Conservation (phyloP, 2,888 invertebrate species). For the Cremastinae sp. region DNA sequence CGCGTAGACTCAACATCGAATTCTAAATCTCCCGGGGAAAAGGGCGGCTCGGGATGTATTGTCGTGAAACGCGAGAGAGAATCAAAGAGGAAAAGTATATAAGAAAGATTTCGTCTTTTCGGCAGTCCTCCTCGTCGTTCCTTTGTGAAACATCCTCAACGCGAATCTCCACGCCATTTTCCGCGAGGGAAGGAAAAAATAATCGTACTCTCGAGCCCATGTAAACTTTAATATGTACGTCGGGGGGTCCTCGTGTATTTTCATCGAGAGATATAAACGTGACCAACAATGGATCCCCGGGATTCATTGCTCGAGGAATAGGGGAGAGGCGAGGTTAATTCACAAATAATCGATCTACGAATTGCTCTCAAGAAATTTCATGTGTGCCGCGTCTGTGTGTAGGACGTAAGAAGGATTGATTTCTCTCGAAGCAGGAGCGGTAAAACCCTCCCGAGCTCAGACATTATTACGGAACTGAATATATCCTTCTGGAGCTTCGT, state of each 20-base stretch:
- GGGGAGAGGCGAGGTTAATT: constrained; percentile 57
- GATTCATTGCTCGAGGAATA: constrained; percentile 51
- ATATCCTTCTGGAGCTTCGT: constrained; percentile 63
- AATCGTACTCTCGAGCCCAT: constrained; percentile 9
- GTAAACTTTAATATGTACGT: constrained; percentile 15
- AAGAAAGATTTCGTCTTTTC: constrained; percentile 64
- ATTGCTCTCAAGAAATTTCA: constrained; percentile 40
- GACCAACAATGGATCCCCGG: constrained; percentile 55
- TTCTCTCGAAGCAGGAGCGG: constrained; percentile 27
- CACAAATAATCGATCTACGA: constrained; percentile 61
- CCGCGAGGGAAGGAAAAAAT: constrained; percentile 35
- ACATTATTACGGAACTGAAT: constrained; percentile 54
- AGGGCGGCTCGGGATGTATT: constrained; percentile 44
- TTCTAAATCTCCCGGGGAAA: constrained; percentile 61
- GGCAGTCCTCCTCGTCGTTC: constrained; percentile 32
- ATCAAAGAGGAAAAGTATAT: constrained; percentile 67
- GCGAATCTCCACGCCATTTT: constrained; percentile 18
- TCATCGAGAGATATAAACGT: constrained; percentile 9
- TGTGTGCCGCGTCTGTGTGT: neutral
- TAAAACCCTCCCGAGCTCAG: constrained; percentile 42
- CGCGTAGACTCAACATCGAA: constrained; percentile 41
- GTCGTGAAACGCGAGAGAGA: constrained; percentile 53
- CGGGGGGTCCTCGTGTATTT: neutral
- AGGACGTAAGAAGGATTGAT: constrained; percentile 41
- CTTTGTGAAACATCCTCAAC: constrained; percentile 9